Conservation (phyloP, 2,797 vertebrate genomes). For the Halcyon leucocephala region DNA sequence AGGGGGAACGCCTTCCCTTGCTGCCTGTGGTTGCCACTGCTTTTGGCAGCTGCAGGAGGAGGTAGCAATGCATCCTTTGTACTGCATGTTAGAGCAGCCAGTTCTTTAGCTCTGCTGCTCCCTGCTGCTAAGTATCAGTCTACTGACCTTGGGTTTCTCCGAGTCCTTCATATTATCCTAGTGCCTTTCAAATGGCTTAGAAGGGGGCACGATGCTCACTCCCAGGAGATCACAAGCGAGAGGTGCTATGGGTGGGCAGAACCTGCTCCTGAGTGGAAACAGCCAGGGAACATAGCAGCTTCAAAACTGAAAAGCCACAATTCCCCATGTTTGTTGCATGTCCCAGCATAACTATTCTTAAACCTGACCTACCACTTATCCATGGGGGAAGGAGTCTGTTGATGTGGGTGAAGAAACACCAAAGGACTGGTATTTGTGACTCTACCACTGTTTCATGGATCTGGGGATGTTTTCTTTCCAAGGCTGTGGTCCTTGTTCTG, state of each 20-base stretch:
- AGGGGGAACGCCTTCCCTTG: background rate
- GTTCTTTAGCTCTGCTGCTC: background rate
- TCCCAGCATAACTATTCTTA: background rate
- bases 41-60: background rate
- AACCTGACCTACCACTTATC: background rate
- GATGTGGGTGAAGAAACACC: background rate
- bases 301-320: background rate
- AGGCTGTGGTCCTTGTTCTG: background rate
- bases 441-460: background rate
- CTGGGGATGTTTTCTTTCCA: background rate
- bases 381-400: background rate
- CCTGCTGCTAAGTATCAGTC: background rate
- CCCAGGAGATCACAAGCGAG: background rate
- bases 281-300: background rate
- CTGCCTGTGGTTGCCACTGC: background rate
- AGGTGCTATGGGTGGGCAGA: background rate
- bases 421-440: background rate
- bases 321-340: rapidly evolving
- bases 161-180: background rate
- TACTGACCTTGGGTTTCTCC: background rate
- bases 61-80: rapidly evolving
- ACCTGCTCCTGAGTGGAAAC: background rate
- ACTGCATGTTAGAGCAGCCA: background rate
- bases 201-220: background rate
- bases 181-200: rapidly evolving